Conservation (phyloP, 2,888 invertebrate genomes). For the Eledone cirrhosa region DNA sequence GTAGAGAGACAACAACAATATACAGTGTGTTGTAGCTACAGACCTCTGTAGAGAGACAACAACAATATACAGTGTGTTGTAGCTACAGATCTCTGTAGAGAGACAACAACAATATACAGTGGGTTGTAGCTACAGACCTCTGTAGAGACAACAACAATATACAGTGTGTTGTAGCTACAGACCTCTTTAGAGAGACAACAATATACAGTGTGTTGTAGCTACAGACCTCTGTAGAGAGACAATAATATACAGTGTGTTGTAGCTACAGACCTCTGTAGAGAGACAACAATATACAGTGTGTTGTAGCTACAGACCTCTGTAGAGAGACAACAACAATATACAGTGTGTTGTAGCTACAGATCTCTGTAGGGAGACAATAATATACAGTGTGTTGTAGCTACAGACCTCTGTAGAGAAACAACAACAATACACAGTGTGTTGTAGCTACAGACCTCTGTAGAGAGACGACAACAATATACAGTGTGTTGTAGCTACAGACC, state of each 20-base stretch:
- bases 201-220: too few species aligned
- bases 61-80: too few species aligned
- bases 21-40: too few species aligned
- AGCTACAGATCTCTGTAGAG: conserved; percentile 50
- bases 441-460: conserved; percentile 52
- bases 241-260: too few species aligned
- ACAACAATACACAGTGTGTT: too few species aligned
- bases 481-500: too few species aligned
- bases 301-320: conserved; percentile 52
- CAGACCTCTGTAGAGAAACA: conserved; percentile 44
- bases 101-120: too few species aligned
- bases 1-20: conserved; percentile 32
- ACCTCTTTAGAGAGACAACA: conserved; percentile 41
- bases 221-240: conserved; percentile 46
- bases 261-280: conserved; percentile 51
- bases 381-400: too few species aligned
- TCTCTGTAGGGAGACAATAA: conserved; percentile 41
- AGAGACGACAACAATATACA: too few species aligned
- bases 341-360: too few species aligned
- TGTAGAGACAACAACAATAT: conserved; percentile 36
- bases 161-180: too few species aligned
- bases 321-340: conserved; percentile 30
- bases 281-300: too few species aligned
- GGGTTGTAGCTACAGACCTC: conserved; percentile 53
- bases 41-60: conserved; percentile 42